Percentiles rank a stretch among this genome's conserved stretches.
Evolutionary conservation across 2,888 invertebrate species (phyloP).

Genomic region (Agonopterix arenella): DNA sequence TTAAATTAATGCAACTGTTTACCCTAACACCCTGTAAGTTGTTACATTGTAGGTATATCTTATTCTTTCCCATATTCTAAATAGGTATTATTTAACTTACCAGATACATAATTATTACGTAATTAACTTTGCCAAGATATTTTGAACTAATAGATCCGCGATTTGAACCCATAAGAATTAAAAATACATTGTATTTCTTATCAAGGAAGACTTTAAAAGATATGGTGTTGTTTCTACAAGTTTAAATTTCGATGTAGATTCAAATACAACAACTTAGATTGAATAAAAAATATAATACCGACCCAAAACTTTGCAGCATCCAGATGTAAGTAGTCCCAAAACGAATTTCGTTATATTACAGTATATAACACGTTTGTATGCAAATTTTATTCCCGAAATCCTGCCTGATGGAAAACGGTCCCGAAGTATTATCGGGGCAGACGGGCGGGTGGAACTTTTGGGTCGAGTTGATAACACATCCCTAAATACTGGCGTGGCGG

Average conservation of each 20-base stretch:
- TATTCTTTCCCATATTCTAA: no score
- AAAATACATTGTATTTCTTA: no score
- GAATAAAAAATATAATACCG: constrained; percentile 23
- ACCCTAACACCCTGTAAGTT: no score
- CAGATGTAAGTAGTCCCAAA: constrained; percentile 42
- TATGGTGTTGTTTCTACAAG: no score
- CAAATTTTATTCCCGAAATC: constrained; percentile 66
- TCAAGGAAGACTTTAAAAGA: no score
- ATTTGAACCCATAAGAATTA: no score
- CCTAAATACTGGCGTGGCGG: constrained; percentile 22
- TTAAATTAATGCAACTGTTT: no score
- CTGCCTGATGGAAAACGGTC: constrained; percentile 60
- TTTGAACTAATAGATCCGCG: no score
- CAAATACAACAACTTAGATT: constrained; percentile 11
- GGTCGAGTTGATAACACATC: constrained; percentile 60
- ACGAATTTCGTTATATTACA: constrained; percentile 49
- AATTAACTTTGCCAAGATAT: no score
- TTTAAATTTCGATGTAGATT: background rate
- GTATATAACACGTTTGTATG: constrained; percentile 66
- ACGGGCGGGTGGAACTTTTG: constrained; percentile 53
- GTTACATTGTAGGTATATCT: no score
- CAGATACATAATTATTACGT: no score
- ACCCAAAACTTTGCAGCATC: constrained; percentile 13
- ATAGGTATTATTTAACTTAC: no score
- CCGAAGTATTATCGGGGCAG: constrained; percentile 47